Percentiles rank a stretch among this genome's conserved stretches.
Evolutionary conservation across 1,140 invertebrate genomes (phyloP).

Genomic region (Subanguina moxae): DNA sequence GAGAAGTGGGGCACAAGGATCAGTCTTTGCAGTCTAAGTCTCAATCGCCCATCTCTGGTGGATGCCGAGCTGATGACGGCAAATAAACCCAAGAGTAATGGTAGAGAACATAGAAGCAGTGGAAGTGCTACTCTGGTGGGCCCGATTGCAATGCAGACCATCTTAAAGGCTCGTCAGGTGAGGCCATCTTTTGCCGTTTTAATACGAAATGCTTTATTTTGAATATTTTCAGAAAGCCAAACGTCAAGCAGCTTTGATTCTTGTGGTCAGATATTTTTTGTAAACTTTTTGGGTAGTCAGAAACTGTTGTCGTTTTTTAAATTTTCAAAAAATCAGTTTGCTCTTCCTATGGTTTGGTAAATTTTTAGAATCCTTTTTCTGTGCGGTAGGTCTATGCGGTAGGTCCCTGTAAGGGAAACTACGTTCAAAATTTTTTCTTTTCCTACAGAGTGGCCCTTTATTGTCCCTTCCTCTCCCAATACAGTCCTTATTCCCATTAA

Average conservation of each 20-base stretch:
- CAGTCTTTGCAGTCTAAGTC: conserved; percentile 8
- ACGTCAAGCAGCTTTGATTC: conserved; percentile 37
- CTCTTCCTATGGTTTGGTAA: too few species aligned
- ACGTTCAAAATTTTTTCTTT: too few species aligned
- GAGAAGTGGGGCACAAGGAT: conserved; percentile 2
- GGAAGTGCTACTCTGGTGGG: conserved; percentile 33
- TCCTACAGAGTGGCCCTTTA: too few species aligned
- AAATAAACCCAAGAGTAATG: background rate
- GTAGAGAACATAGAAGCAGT: background rate
- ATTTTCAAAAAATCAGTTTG: too few species aligned
- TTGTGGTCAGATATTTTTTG: background rate
- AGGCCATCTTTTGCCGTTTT: too few species aligned
- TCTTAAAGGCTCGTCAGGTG: conserved; percentile 41
- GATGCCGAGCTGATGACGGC: background rate
- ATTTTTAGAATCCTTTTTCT: too few species aligned
- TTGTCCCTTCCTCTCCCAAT: too few species aligned
- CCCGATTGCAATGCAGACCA: conserved; percentile 47
- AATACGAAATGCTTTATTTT: background rate
- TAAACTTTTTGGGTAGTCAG: too few species aligned
- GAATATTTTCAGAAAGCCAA: conserved; percentile 42
- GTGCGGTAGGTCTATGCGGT: too few species aligned
- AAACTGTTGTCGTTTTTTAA: too few species aligned
- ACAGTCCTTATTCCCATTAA: too few species aligned
- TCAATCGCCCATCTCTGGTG: background rate
- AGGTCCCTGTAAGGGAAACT: too few species aligned